phyloP scores from a whole-genome alignment of 2,113 vertebrate species.

The Psephotus haematonotus region DNA sequence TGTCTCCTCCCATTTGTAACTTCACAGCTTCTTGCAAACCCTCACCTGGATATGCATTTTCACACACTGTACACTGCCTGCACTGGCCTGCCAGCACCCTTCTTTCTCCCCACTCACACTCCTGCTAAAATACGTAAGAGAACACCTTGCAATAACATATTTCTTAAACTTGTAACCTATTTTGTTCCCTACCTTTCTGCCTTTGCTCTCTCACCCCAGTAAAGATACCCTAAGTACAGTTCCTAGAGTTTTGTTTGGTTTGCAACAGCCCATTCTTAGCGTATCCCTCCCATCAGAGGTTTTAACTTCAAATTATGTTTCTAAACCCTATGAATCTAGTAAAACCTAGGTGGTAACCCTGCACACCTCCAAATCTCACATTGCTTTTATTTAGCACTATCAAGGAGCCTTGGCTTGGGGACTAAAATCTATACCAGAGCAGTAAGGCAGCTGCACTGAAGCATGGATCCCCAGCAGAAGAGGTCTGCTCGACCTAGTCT shows the following conservation, averaged over 20 bases:
- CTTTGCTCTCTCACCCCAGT: background rate
- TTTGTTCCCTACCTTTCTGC: background rate
- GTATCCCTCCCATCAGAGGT: background rate
- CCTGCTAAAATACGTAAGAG: background rate
- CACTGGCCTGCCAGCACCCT: background rate
- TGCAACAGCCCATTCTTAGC: background rate
- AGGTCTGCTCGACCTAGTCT: background rate
- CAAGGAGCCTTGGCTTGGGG: background rate
- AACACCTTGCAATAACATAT: background rate
- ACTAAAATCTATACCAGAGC: background rate
- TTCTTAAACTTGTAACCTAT: background rate
- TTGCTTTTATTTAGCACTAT: background rate
- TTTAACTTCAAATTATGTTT: background rate
- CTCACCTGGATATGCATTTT: background rate
- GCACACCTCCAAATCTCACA: background rate
- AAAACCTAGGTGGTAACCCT: background rate
- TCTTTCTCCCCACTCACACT: background rate
- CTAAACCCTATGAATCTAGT: background rate
- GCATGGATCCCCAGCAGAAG: background rate
- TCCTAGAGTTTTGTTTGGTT: background rate
- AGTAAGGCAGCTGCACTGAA: background rate
- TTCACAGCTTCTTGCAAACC: background rate
- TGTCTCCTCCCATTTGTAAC: background rate
- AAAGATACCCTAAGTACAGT: background rate
- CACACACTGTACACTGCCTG: background rate